phyloP scores from a whole-genome alignment of 2,113 vertebrate species.

The Phalacrocorax carbo region DNA sequence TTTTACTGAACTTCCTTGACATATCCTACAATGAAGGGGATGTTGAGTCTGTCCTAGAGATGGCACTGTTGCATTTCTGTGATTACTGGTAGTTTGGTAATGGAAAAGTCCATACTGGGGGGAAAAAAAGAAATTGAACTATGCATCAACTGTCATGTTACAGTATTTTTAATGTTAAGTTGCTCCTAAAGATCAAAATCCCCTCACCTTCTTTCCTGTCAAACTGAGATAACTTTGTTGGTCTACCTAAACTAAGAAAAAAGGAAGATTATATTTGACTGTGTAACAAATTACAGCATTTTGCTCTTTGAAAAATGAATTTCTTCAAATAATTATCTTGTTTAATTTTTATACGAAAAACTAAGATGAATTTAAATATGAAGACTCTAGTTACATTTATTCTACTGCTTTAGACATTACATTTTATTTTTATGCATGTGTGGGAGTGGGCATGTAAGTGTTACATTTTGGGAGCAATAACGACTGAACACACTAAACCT shows the following conservation, averaged over 20 bases:
- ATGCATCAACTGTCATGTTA: neutral
- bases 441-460: neutral
- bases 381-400: neutral
- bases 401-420: neutral
- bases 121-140: conserved; percentile 19
- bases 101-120: neutral
- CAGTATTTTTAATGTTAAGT: neutral
- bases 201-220: conserved; percentile 25
- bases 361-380: neutral
- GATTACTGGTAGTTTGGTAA: neutral
- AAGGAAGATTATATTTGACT: conserved; percentile 32
- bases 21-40: neutral
- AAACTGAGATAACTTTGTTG: conserved; percentile 58
- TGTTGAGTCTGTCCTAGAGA: conserved; percentile 54
- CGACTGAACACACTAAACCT: neutral
- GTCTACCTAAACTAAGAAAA: conserved; percentile 27
- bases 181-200: conserved; percentile 1
- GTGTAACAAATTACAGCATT: conserved; percentile 29
- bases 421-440: neutral
- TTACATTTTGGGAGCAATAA: neutral
- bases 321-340: conserved; percentile 7
- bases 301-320: conserved; percentile 27
- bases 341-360: conserved; percentile 8
- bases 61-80: conserved; percentile 71
- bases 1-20: neutral